Evolutionary conservation across 2,888 invertebrate genomes (phyloP).

Genomic region (Oscheius myriophilus): DNA sequence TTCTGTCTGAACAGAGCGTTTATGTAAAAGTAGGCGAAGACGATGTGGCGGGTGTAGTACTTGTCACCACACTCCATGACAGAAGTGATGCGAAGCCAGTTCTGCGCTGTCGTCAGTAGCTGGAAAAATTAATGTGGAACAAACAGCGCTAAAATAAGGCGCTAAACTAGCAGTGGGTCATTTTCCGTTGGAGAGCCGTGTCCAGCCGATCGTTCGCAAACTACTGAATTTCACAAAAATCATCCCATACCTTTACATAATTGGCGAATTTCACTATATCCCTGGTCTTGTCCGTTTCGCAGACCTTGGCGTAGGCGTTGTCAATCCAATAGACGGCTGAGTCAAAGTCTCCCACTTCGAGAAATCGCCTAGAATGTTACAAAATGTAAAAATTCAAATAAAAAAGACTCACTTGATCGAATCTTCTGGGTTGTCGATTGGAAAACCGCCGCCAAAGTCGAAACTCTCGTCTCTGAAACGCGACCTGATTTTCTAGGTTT

Average conservation of each 20-base stretch:
- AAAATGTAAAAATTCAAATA: neutral
- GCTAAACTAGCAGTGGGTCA: too few species aligned
- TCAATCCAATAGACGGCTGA: constrained; percentile 27
- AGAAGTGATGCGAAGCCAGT: constrained; percentile 21
- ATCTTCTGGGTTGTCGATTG: constrained; percentile 3
- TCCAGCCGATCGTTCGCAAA: neutral
- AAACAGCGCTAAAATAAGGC: neutral
- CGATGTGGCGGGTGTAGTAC: constrained; percentile 34
- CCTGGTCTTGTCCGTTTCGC: neutral
- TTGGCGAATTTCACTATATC: constrained; percentile 24
- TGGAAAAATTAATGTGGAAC: neutral
- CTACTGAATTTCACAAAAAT: neutral
- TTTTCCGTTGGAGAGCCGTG: too few species aligned
- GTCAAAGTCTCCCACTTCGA: constrained; percentile 20
- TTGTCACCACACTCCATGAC: constrained; percentile 14
- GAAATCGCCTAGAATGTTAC: constrained; percentile 17
- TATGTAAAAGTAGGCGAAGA: constrained; percentile 56
- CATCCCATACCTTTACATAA: constrained; percentile 16
- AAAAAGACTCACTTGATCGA: constrained; percentile 4
- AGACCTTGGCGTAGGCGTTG: constrained; percentile 14
- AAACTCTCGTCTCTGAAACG: constrained; percentile 10
- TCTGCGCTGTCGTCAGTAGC: constrained; percentile 17
- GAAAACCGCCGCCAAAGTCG: neutral
- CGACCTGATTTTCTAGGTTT: too few species aligned
- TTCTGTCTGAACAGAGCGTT: constrained; percentile 42